These are phyloP conservation scores for Mythimna vitellina DNA, from an alignment of 2,888 invertebrate species.

Conservation along the genomic window DNA sequence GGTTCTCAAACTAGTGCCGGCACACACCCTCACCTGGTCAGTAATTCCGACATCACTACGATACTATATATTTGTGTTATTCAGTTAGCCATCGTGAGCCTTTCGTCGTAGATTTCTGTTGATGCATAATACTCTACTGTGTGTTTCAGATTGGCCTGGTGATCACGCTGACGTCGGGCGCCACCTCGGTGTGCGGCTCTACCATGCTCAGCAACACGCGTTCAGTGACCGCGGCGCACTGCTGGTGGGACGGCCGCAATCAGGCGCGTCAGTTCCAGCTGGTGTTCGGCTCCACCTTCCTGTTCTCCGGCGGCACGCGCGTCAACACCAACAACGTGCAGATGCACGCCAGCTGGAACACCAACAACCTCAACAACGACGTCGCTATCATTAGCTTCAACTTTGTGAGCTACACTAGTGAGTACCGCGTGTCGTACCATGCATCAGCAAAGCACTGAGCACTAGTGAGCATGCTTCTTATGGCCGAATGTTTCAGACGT, in stretches of 20 bases:
- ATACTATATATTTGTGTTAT: background rate
- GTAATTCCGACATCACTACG: constrained; percentile 1
- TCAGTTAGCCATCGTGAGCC: too few species aligned
- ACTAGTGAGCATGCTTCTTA: constrained; percentile 9
- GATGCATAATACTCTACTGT: background rate
- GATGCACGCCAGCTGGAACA: constrained; percentile 64
- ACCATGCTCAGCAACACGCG: constrained; percentile 68
- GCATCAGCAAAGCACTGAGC: too few species aligned
- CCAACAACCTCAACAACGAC: constrained; percentile 44
- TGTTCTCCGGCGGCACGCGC: constrained; percentile 69
- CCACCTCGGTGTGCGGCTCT: constrained; percentile 68
- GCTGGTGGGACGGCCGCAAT: constrained; percentile 70
- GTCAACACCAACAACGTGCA: constrained; percentile 64
- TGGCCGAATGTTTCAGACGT: constrained; percentile 60
- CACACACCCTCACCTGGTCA: constrained; percentile 39
- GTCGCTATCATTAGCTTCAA: constrained; percentile 39
- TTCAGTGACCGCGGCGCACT: constrained; percentile 72
- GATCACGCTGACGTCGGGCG: constrained; percentile 66
- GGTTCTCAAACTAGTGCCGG: constrained; percentile 24
- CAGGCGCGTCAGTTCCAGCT: constrained; percentile 72
- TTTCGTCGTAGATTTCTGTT: background rate
- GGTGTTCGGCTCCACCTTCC: constrained; percentile 69
- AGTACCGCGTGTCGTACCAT: background rate
- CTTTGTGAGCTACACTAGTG: constrained; percentile 35
- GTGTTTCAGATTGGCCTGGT: constrained; percentile 65